Base-by-base conservation (phyloP, 1,140 invertebrate genomes). In the Zaprionus kolodkinae region DNA sequence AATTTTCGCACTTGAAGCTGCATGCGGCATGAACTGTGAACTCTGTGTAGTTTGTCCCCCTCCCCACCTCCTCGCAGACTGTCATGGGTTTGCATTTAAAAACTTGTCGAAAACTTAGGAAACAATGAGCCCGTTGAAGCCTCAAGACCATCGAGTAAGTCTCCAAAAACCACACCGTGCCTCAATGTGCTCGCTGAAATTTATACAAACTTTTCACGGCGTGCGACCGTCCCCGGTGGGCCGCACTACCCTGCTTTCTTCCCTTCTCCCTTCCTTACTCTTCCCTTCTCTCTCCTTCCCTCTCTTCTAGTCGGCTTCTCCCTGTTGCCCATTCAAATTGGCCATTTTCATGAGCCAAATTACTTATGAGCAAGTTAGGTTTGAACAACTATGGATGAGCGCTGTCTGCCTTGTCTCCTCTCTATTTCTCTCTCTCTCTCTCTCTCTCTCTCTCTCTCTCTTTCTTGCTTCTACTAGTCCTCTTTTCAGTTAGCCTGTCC, bases 331-430 rank as follows among this genome's bases (percentile, higher is more conserved):
- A 40, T 60, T 59, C 78, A 81, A 81, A 85, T 86, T 86, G 78
- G 60, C 78, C 71, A 78, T 81, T 76, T 81, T 81, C 71, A 86
- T 81, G 71, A 72, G 68, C 71, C 82, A 85, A 79, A 86, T 85
- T 78, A 81, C 80, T 86, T 76, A 81, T 71, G 72, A 70, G 13
- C 68, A 78, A 75, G 61, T 86, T 72, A 63, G 57, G 64, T 75
- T 63, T 78, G 45, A 72, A 40, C 43, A 33, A 60, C 54, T 72
- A 65, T 50, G 45, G 40, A 68, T 59, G 43, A 35, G 33, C 54
- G 13, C 15, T 38, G 43, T 62, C 61, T 72, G 27, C 15, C n/a
- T 15, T 7, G 6, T 9, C 1, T 48, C 54, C 12, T n/a, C 35
- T 27, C 38, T 59, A 3, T 40, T 10, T 45, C 3, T 13, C 57